Evolutionary conservation across 2,888 invertebrate species (phyloP).

Genomic region (Parthenolecanium corni): DNA sequence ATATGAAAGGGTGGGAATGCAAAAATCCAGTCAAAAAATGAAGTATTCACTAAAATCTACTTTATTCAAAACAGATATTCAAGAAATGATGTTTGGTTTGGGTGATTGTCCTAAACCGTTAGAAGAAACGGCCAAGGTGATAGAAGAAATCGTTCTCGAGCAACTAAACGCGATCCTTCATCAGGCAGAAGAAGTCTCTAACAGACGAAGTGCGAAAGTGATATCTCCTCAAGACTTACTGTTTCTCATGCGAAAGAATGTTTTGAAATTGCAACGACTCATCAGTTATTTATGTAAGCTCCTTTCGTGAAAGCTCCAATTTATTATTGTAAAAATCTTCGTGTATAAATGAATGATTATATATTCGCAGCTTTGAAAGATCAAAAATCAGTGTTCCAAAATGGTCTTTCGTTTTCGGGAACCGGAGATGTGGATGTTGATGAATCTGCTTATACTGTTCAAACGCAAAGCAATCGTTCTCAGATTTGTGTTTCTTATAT

Average conservation of each 20-base stretch:
- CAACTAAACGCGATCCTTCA: constrained; percentile 67
- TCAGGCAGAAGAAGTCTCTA: constrained; percentile 58
- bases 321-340: no score
- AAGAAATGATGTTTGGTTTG: constrained; percentile 85
- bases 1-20: no score
- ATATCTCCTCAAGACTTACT: constrained; percentile 60
- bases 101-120: constrained; percentile 77
- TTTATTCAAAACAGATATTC: constrained; percentile 55
- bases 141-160: constrained; percentile 71
- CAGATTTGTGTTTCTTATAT: constrained; percentile 37
- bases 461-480: constrained; percentile 18
- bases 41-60: no score
- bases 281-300: constrained; percentile 52
- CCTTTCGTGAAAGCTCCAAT: not conserved
- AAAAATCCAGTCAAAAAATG: no score
- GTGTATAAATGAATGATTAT: not conserved
- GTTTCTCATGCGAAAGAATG: constrained; percentile 71
- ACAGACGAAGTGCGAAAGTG: constrained; percentile 45
- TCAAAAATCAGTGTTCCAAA: constrained; percentile 23
- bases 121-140: constrained; percentile 65
- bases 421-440: constrained; percentile 13
- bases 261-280: constrained; percentile 60
- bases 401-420: constrained; percentile 11
- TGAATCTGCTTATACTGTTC: constrained; percentile 6
- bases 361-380: constrained; percentile 7